Evolutionary conservation across 2,888 invertebrate genomes (phyloP).

Genomic region (Brachycybe producta): DNA sequence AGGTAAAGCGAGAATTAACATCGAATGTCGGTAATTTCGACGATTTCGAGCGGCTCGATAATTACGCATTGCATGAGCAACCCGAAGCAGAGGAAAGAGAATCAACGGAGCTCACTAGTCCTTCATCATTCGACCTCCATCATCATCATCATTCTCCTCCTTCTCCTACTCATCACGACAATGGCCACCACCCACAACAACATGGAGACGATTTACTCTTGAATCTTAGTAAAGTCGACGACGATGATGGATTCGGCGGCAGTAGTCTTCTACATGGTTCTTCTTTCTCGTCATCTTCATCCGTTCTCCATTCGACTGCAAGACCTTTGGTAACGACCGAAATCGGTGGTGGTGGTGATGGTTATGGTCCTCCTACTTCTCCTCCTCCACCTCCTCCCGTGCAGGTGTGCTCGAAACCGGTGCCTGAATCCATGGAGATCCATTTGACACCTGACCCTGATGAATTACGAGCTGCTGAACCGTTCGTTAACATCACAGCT

Average conservation of each 20-base stretch:
- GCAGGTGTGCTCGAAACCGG: too few species aligned
- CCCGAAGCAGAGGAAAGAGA: too few species aligned
- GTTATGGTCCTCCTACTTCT: not conserved
- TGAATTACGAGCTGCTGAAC: not conserved
- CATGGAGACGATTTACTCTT: too few species aligned
- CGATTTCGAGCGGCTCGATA: constrained; percentile 6
- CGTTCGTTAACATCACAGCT: not conserved
- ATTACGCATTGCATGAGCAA: not conserved
- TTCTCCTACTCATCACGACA: too few species aligned
- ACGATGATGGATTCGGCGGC: not conserved
- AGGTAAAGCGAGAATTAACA: too few species aligned
- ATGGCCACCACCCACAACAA: too few species aligned
- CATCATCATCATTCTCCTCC: too few species aligned
- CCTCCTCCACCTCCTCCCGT: not conserved
- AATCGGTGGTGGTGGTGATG: not conserved
- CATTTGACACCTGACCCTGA: constrained; percentile 1
- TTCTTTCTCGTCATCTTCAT: too few species aligned
- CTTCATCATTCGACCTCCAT: too few species aligned
- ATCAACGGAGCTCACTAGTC: too few species aligned
- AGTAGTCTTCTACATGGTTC: not conserved
- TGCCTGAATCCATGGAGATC: not conserved
- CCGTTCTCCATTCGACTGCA: constrained; percentile 5
- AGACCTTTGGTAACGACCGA: constrained; percentile 1
- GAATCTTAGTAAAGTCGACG: too few species aligned
- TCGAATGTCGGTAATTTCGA: not conserved